phyloP scores from a whole-genome alignment of 2,797 vertebrate genomes.

The Pipistrellus pygmaeus region DNA sequence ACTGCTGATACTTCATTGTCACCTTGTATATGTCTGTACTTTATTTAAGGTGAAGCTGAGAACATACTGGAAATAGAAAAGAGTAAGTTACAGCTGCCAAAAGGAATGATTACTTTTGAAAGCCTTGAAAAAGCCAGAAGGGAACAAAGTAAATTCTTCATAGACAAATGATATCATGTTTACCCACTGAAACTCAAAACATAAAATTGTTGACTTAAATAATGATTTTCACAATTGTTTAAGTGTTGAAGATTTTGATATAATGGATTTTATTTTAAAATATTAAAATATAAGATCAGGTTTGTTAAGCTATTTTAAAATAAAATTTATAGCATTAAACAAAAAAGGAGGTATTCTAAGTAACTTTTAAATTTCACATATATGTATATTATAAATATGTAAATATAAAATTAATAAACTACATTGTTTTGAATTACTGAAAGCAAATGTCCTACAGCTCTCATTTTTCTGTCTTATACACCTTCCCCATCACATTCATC shows the following conservation, averaged over 20 bases:
- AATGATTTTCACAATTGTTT: constrained; percentile 67
- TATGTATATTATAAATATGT: constrained; percentile 29
- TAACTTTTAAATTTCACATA: constrained; percentile 18
- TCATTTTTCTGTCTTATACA: constrained; percentile 12
- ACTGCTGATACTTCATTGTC: background rate
- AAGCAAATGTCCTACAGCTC: background rate
- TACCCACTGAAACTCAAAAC: constrained; percentile 15
- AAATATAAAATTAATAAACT: constrained; percentile 69
- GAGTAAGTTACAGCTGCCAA: constrained; percentile 89
- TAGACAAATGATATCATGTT: constrained; percentile 88
- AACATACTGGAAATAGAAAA: constrained; percentile 89
- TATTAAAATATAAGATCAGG: constrained; percentile 69
- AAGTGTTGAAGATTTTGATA: constrained; percentile 45
- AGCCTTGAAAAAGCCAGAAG: constrained; percentile 93
- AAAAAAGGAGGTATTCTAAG: constrained; percentile 47
- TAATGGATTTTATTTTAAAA: constrained; percentile 59
- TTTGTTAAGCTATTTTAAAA: constrained; percentile 65
- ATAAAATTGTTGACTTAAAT: constrained; percentile 67
- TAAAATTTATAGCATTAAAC: constrained; percentile 61
- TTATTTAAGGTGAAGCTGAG: constrained; percentile 92
- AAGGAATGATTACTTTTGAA: constrained; percentile 91
- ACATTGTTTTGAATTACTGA: constrained; percentile 58
- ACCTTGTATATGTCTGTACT: constrained; percentile 43
- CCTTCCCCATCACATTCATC: background rate
- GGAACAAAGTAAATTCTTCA: constrained; percentile 88